Base-by-base conservation (phyloP, 2,113 vertebrate genomes). In the Chaetorhynchus papuensis region DNA sequence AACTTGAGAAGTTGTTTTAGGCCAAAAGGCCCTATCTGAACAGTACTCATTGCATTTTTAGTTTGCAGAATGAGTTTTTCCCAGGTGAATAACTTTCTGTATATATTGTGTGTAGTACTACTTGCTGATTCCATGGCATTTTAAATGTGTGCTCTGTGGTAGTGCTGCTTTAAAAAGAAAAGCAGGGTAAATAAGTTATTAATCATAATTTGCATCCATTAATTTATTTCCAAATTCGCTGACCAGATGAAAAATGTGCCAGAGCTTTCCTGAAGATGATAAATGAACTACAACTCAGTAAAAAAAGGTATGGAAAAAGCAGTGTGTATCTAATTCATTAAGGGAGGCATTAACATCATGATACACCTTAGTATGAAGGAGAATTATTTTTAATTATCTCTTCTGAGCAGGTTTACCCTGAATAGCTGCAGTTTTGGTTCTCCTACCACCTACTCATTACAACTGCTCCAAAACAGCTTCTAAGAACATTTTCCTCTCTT, bases 111-210 rank as follows among this genome's bases (percentile, higher is more conserved):
- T 39, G 26, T 21, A 45, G 3, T 30, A 24, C 33, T 76, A 60
- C 22, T 74, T 78, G 27, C 64, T 50, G 26, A 42, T 65, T 76
- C 66, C 28, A 47, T 33, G 68, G 54, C 1, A 2, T 33, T 85
- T 85, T 80, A 28, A 66, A 77, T 74, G 31, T 66, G 56, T 80
- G 20, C 5, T 2, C 30, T 65, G 23, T 54, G 30, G 11, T 59
- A 5, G 7, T 65, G 41, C n/a, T 74, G 16, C 50, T 78, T 17
- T 63, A 64, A 84, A 87, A 80, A 84, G 33, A 84, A 89, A 85
- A 83, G 19, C 11, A 85, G 27, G 49, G 30, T 63, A 96, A 89
- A 79, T 83, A 94, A 88, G 78, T 85, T 81, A 95, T 93, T 94
- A 83, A 90, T 94, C 71, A 94, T 49, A 74, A 91, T 85, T 94